A percentile compares a stretch with the other conserved stretches of the same genome.
Evolutionary conservation across 2,888 invertebrate genomes (phyloP).

Genomic region (Agonopterix arenella): DNA sequence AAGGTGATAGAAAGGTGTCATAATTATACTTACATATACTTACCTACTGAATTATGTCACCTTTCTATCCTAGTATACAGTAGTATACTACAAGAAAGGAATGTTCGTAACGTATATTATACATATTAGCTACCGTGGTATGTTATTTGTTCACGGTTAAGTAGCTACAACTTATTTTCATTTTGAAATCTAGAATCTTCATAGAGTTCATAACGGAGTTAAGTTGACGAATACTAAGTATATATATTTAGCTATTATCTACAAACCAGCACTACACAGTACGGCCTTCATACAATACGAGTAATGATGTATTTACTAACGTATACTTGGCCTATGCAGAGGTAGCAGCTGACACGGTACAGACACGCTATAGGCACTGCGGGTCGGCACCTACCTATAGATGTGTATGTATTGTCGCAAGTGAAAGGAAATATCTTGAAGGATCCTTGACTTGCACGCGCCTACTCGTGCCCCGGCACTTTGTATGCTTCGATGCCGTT

Average conservation of each 20-base stretch:
- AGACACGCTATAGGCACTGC: conserved; percentile 1
- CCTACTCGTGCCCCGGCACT: conserved; percentile 34
- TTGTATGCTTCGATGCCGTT: background rate
- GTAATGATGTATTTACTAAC: conserved; percentile 1
- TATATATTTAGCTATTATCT: too few relatives aligned
- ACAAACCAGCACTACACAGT: too few relatives aligned
- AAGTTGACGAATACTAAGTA: too few relatives aligned
- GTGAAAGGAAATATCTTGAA: conserved; percentile 75
- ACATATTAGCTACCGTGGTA: background rate
- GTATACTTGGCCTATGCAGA: conserved; percentile 10
- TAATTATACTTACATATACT: too few relatives aligned
- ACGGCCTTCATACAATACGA: conserved; percentile 1
- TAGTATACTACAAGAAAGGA: too few relatives aligned
- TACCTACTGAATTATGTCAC: too few relatives aligned
- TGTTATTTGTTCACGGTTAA: too few relatives aligned
- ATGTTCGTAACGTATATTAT: background rate
- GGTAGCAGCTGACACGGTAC: background rate
- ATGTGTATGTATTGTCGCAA: conserved; percentile 57
- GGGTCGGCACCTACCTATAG: background rate
- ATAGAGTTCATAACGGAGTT: too few relatives aligned
- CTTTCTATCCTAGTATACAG: too few relatives aligned
- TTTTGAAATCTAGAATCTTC: background rate
- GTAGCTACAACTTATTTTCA: background rate
- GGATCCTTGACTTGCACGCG: conserved; percentile 72
- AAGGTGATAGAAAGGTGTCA: too few relatives aligned